Conservation (phyloP, 2,797 vertebrate species). For the Notolepis coatsorum region DNA sequence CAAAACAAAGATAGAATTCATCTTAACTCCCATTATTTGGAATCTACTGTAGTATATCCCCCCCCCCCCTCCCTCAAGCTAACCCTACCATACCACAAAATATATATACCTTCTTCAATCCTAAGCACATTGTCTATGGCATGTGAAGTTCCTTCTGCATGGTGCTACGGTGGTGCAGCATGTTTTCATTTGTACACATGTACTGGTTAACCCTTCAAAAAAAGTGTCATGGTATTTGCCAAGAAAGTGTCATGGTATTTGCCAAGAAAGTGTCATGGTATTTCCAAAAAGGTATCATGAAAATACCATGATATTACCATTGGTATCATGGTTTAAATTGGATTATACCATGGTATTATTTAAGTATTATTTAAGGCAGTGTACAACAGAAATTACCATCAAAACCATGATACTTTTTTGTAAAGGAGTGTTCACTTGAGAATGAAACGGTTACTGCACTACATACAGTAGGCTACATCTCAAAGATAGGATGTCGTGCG, state of each 20-base stretch:
- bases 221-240: too few species aligned
- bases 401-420: too few species aligned
- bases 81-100: constrained; percentile 13
- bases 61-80: constrained; percentile 45
- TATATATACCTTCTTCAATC: constrained; percentile 16
- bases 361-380: too few species aligned
- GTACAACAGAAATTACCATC: too few species aligned
- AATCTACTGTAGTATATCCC: constrained; percentile 14
- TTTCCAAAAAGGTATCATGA: too few species aligned
- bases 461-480: background rate
- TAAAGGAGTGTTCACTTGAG: constrained; percentile 11
- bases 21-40: background rate
- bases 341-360: too few species aligned
- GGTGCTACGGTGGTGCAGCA: constrained; percentile 55
- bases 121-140: background rate
- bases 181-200: constrained; percentile 37
- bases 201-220: constrained; percentile 25
- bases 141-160: constrained; percentile 43
- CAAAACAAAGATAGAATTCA: constrained; percentile 12
- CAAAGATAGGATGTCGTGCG: background rate
- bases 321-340: too few species aligned
- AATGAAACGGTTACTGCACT: constrained; percentile 1
- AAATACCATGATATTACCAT: too few species aligned
- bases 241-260: too few species aligned
- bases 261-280: too few species aligned